Evolutionary conservation across 2,888 invertebrate species (phyloP), one percentile per base, ranked within the genome.

Genomic region (Ectemnius cavifrons): DNA sequence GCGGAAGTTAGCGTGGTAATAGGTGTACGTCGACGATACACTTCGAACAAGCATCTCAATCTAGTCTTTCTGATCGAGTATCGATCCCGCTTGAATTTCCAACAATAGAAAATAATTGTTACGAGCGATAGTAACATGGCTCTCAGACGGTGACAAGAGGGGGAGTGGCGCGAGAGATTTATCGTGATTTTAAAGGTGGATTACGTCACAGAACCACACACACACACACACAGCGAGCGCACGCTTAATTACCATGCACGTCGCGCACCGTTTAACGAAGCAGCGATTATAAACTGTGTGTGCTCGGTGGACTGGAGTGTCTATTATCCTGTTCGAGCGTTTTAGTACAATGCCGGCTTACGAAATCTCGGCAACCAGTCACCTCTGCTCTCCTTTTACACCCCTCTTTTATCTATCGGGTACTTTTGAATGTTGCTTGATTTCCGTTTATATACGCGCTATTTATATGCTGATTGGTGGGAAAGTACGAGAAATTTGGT

Each of bases 191-290:
- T 78, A 74, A 75, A 78, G 67, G 68, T 78, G 37, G 78, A 78
- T 78, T 78, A 75, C 78, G 74, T 68, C 78, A 78, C 78, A 74
- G 66, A 8, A n/a, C n/a, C n/a, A n/a, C n/a, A n/a, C 37, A 37
- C 78, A 74, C 71, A 11, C 37, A 37, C 37, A 37, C 37, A 37
- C 8, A 6, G 37, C 8, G 37, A 1, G 37, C 8, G 37, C 37
- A 37, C 57, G 78, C 78, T 78, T 78, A 78, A 78, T 78, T 78
- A 78, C 78, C 78, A 78, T 78, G 78, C 78, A 78, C 74, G 78
- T 78, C 78, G 78, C 78, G 78, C 78, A 75, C 77, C 78, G 78
- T 78, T 78, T 78, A 78, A 77, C 78, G 78, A 78, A 78, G 73
- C 78, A 77, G 77, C 72, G 78, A 78, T 78, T 78, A 78, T 75